Evolutionary conservation across 2,797 vertebrate species (phyloP).

Genomic region (Bradypodion pumilum): DNA sequence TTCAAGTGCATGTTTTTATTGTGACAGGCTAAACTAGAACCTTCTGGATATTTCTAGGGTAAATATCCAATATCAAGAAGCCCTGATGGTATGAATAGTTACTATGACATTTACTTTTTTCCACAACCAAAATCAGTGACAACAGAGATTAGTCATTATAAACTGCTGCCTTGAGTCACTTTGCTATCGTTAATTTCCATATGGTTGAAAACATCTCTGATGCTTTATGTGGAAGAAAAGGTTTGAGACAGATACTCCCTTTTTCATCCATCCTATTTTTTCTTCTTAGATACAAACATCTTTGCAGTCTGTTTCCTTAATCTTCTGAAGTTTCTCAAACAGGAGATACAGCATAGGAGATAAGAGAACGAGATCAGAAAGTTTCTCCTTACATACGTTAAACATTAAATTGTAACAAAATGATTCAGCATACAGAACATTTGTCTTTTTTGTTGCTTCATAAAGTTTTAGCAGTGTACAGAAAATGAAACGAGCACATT

Average conservation of each 20-base stretch:
- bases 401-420: not conserved
- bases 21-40: too few relatives aligned
- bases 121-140: too few relatives aligned
- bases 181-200: not conserved
- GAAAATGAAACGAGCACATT: not conserved
- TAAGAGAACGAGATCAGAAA: not conserved
- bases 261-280: not conserved
- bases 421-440: not conserved
- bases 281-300: not conserved
- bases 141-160: not conserved
- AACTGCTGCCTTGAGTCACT: not conserved
- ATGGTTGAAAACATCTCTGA: not conserved
- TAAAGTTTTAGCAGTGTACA: not conserved
- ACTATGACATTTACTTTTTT: too few relatives aligned
- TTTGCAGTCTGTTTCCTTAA: slow-evolving; percentile 1
- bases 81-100: not conserved
- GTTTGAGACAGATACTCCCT: not conserved
- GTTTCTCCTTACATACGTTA: not conserved
- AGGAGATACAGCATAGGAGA: too few relatives aligned
- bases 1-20: too few relatives aligned
- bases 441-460: not conserved
- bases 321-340: not conserved
- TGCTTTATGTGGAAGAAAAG: not conserved
- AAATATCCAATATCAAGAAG: too few relatives aligned
- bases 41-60: too few relatives aligned